These are phyloP conservation scores for Drosophila guanche DNA, from an alignment of 1,140 invertebrate species.

Conservation along the genomic window DNA sequence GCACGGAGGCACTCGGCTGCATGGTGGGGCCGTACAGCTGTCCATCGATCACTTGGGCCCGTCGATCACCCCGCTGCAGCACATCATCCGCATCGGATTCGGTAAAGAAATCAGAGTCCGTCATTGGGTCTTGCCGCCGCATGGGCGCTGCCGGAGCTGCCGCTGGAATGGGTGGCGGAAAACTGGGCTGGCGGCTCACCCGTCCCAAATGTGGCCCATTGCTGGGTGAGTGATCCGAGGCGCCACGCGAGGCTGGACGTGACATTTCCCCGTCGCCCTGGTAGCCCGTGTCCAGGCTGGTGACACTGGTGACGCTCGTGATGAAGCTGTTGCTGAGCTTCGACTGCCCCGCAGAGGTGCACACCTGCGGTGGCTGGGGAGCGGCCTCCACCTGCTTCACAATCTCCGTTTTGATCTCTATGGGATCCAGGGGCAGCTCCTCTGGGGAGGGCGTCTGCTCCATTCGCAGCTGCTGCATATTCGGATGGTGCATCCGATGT, in stretches of 20 bases:
- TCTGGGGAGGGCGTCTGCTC: conserved; percentile 92
- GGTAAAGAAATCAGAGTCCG: conserved; percentile 94
- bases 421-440: conserved; percentile 90
- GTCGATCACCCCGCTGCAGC: conserved; percentile 88
- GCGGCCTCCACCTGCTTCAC: conserved; percentile 80
- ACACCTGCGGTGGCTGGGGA: conserved; percentile 60
- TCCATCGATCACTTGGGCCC: conserved; percentile 92
- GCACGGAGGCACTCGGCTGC: conserved; percentile 83
- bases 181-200: conserved; percentile 75
- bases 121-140: conserved; percentile 91
- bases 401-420: conserved; percentile 84
- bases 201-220: conserved; percentile 70
- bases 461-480: conserved; percentile 83
- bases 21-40: conserved; percentile 90
- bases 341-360: conserved; percentile 52
- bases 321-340: conserved; percentile 88
- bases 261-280: conserved; percentile 94
- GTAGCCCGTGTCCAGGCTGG: conserved; percentile 93
- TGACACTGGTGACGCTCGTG: conserved; percentile 92
- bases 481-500: conserved; percentile 48
- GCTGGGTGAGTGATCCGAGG: conserved; percentile 87
- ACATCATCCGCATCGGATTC: conserved; percentile 94
- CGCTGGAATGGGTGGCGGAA: conserved; percentile 56
- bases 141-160: conserved; percentile 38
- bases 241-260: conserved; percentile 89